Base-by-base conservation (phyloP, 2,797 vertebrate species). In the Gadopsis bispinosus region DNA sequence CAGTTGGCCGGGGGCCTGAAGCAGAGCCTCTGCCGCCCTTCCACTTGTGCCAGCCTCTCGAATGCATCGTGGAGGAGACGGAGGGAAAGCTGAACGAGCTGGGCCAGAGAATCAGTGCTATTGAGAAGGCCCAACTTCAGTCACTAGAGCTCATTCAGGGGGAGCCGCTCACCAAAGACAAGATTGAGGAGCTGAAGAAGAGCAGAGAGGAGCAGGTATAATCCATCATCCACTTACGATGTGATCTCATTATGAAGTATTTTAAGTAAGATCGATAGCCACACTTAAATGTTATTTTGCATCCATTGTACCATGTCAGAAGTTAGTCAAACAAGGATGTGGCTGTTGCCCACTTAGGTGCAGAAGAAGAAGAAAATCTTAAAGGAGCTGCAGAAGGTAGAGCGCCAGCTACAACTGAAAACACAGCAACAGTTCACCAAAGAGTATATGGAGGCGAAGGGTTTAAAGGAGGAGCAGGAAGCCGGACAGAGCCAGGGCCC, bases 281-380 rank as follows among this genome's bases (percentile, higher is more conserved):
- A 64, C 11, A 10, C 22, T 63, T n/a, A 10, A 45, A 53, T 58
- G 2, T 22, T 8, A 4, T 26, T 58, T 58, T n/a, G 3, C 31
- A 50, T 59, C 33, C 16, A 37, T 37, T 41, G 20, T 43, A 53
- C 2, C 0, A 13, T 71, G 26, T 69, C 16, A 95, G 92, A 79
- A 95, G 94, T 72, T 50, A 37, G 43, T 74, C 33, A 80, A 76
- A 65, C 72, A 73, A 41, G 19, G 60, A 78, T 94, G 94, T 96
- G 95, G 94, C 94, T 96, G 89, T 95, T 94, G 41, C 48, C 61
- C 33, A 22, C 69, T 93, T 96, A 97, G 97, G 98, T 99, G 86
- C 98, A 99, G 95, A 99, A 99, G 95, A 99, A 99, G 95, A 99
- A 99, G 96, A 99, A 99, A 96, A 99, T 99, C 94, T 93, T 99